A percentile compares a stretch with the other conserved stretches of the same genome.
phyloP scores from a whole-genome alignment of 1,140 invertebrate species.

The Macrobrachium nipponense region DNA sequence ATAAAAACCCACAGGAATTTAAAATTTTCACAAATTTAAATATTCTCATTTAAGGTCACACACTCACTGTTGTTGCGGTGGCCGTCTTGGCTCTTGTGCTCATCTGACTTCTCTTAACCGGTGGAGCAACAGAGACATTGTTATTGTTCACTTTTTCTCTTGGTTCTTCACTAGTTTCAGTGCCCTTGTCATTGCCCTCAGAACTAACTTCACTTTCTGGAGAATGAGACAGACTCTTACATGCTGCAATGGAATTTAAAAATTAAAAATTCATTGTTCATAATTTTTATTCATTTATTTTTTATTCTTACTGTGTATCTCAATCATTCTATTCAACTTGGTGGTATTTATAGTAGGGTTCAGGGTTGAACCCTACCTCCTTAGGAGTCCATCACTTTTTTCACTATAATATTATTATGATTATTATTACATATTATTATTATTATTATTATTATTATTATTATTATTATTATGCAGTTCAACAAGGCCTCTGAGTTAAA shows the following conservation, averaged over 20 bases:
- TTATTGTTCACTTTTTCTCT: slow-evolving; percentile 52
- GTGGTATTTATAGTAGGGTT: too few relatives aligned
- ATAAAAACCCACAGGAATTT: too few relatives aligned
- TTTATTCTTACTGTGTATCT: too few relatives aligned
- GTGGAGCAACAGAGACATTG: slow-evolving; percentile 25
- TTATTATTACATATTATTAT: too few relatives aligned
- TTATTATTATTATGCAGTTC: too few relatives aligned
- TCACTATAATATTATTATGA: too few relatives aligned
- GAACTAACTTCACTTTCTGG: slow-evolving; percentile 47
- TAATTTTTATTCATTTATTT: background rate
- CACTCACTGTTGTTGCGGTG: slow-evolving; percentile 30
- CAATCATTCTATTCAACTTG: too few relatives aligned
- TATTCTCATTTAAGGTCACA: slow-evolving; percentile 12
- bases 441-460: too few relatives aligned
- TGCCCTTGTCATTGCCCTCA: slow-evolving; percentile 31
- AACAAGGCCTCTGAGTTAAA: too few relatives aligned
- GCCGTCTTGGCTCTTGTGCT: slow-evolving; percentile 44
- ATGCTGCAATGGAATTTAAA: background rate
- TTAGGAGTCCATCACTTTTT: too few relatives aligned
- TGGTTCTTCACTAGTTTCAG: slow-evolving; percentile 29
- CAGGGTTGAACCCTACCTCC: too few relatives aligned
- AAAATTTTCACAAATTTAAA: too few relatives aligned
- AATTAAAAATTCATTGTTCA: background rate
- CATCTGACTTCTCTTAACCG: slow-evolving; percentile 37
- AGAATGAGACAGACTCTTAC: slow-evolving; percentile 46